Evolutionary conservation across 2,797 vertebrate genomes (phyloP).

Genomic region (Lithobates pipiens): DNA sequence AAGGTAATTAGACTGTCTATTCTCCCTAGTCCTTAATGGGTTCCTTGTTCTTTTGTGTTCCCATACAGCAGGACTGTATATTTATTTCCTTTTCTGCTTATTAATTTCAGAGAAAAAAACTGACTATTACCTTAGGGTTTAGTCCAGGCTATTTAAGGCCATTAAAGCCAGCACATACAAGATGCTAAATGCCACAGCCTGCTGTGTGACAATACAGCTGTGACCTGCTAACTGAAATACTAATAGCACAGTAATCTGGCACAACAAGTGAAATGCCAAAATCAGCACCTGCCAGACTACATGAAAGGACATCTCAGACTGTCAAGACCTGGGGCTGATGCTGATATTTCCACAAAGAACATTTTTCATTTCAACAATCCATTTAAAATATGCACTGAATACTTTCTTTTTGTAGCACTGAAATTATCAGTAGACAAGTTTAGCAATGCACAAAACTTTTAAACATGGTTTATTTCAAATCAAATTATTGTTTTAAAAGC

Average conservation of each 20-base stretch:
- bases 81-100: background rate
- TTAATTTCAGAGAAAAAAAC: too few relatives aligned
- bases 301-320: background rate
- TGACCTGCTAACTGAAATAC: background rate
- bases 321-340: background rate
- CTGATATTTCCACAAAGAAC: background rate
- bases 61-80: background rate
- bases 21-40: too few relatives aligned
- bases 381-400: background rate
- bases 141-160: too few relatives aligned
- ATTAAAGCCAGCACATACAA: background rate
- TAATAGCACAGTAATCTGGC: background rate
- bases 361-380: background rate
- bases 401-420: background rate
- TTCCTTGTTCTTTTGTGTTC: too few relatives aligned
- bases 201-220: background rate
- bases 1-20: too few relatives aligned
- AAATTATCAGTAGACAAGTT: too few relatives aligned
- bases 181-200: background rate
- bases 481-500: too few relatives aligned
- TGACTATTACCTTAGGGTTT: too few relatives aligned
- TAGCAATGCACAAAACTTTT: too few relatives aligned
- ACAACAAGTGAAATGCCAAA: background rate
- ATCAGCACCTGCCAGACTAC: background rate
- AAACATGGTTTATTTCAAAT: too few relatives aligned